Evolutionary conservation across 1,140 invertebrate genomes (phyloP), one percentile per base, ranked within the genome.

Genomic region (Ostrea denselamellosa): DNA sequence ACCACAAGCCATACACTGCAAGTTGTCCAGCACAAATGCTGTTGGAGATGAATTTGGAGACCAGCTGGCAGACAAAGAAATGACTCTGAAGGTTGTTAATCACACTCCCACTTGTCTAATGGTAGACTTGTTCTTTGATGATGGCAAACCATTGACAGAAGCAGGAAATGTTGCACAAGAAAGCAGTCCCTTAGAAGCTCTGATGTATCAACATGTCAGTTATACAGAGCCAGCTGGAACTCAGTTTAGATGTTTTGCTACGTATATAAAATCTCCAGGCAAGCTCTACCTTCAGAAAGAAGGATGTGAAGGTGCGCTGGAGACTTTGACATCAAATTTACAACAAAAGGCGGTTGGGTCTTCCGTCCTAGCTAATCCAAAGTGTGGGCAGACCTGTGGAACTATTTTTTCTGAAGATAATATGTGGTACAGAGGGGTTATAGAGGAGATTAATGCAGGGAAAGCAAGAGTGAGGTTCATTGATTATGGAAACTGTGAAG

Each of bases 371-470:
- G 65, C 81, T 8, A 22, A 25, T 3, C 65, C 90, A 65, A 77
- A 17, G 17, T 51, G 84, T 85, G 96, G 96, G 9, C 95, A 96
- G 0, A 91, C 96, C 0, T 98, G 97, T 91, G 95, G 96, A 65
- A 97, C 97, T 0, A 95, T 96, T 87, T 98, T 97, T 92, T 96
- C 96, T 0, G 96, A 96, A 8, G 97, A 98, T 93, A 96, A 96
- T 58, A 92, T 94, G 0, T 98, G 97, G 97, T 98, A 98, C 92
- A 95, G 97, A 88, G 97, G 97, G 0, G 95, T 96, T 90, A 96
- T 98, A 19, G 94, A 97, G 0, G 96, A 97, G 90, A 95, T 96
- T 88, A 95, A 95, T 14, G 96, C 96, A 83, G 89, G 92, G 8
- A 88, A 68, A 95, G 97, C 96, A 0, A 95, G 97, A 62, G 94